Conservation (phyloP, 2,113 vertebrate species). For the Percopsis transmontana region DNA sequence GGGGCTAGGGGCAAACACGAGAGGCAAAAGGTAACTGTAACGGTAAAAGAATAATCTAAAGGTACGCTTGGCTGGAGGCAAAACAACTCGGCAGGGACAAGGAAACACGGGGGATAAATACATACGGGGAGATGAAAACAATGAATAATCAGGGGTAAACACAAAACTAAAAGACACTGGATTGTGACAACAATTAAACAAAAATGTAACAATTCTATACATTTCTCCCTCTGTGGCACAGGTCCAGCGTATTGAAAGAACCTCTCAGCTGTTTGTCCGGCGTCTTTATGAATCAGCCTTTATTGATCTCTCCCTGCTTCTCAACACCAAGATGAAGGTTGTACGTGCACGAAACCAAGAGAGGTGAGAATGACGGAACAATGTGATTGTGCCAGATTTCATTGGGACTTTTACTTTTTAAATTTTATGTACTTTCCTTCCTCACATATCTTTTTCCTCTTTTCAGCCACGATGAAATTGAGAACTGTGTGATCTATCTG, state of each 20-base stretch:
- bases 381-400: too few species aligned
- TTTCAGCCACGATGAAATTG: constrained; percentile 59
- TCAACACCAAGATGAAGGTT: constrained; percentile 80
- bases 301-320: constrained; percentile 79
- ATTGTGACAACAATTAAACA: background rate
- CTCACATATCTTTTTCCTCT: constrained; percentile 14
- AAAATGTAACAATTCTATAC: constrained; percentile 1
- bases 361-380: constrained; percentile 44
- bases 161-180: too few species aligned
- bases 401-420: too few species aligned
- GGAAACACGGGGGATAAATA: too few species aligned
- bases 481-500: constrained; percentile 78
- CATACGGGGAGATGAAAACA: too few species aligned
- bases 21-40: too few species aligned
- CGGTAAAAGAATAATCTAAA: too few species aligned
- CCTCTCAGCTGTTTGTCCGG: constrained; percentile 80
- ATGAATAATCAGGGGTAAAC: too few species aligned
- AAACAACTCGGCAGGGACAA: too few species aligned
- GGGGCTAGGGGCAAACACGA: too few species aligned
- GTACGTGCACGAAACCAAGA: constrained; percentile 60
- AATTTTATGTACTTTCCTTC: background rate
- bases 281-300: constrained; percentile 81
- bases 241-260: constrained; percentile 82
- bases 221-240: constrained; percentile 14
- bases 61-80: too few species aligned